These are phyloP conservation scores for Ormyrus nitidulus DNA, from an alignment of 2,888 invertebrate genomes.

Conservation along the genomic window DNA sequence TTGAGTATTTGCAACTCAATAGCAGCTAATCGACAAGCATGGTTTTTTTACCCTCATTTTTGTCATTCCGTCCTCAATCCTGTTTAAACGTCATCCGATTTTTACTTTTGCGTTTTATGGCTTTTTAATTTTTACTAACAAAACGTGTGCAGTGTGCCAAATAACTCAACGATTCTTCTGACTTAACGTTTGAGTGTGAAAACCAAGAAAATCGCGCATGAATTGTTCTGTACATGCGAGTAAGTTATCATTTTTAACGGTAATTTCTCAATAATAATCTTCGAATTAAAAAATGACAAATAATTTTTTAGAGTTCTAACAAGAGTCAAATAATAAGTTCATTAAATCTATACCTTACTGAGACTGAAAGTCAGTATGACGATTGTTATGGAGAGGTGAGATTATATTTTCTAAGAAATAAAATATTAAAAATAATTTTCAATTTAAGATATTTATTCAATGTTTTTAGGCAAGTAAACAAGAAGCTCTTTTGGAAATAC, in stretches of 20 bases:
- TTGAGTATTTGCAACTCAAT: conserved; percentile 49
- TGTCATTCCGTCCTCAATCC: conserved; percentile 2
- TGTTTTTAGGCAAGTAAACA: conserved; percentile 68
- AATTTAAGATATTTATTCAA: conserved; percentile 41
- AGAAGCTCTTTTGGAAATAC: conserved; percentile 66
- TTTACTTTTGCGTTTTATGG: conserved; percentile 15
- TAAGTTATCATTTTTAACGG: conserved; percentile 39
- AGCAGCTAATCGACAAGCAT: conserved; percentile 57
- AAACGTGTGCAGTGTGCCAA: conserved; percentile 38
- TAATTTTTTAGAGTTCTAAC: conserved; percentile 65
- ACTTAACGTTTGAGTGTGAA: conserved; percentile 40
- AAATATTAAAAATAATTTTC: conserved; percentile 16
- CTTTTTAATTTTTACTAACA: conserved; percentile 48
- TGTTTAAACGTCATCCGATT: not conserved
- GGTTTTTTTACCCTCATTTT: conserved; percentile 31
- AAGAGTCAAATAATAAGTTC: conserved; percentile 65
- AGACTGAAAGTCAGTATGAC: conserved; percentile 69
- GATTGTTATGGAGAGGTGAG: conserved; percentile 70
- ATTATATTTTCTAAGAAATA: not conserved
- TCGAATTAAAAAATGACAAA: conserved; percentile 7
- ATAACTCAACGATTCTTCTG: conserved; percentile 23
- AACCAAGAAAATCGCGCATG: conserved; percentile 38
- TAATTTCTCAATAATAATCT: not conserved
- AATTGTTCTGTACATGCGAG: conserved; percentile 35
- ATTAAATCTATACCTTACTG: conserved; percentile 65